A percentile compares a stretch with the other conserved stretches of the same genome.
These are phyloP conservation scores for Megaustenia siamemsis DNA, from an alignment of 2,888 invertebrate genomes.

Conservation along the genomic window DNA sequence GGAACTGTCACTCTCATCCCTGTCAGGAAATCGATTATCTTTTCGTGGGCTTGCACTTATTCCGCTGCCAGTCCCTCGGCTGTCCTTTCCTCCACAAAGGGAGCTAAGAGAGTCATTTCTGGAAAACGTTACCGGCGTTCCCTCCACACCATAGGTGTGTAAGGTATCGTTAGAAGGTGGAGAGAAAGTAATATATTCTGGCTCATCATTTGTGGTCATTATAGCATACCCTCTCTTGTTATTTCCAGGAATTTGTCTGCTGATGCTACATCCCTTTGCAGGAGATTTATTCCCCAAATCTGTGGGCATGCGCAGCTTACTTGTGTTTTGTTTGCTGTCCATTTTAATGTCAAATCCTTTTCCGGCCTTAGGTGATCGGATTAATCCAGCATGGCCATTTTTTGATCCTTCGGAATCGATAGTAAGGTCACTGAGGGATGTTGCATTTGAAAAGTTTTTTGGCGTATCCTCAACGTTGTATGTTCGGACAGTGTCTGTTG, in stretches of 20 bases:
- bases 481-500: constrained; percentile 83
- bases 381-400: background rate
- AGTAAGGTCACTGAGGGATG: constrained; percentile 88
- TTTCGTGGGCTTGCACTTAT: constrained; percentile 10
- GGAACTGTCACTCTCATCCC: constrained; percentile 46
- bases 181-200: constrained; percentile 7
- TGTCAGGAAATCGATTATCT: constrained; percentile 47
- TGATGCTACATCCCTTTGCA: background rate
- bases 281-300: background rate
- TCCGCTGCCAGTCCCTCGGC: constrained; percentile 10
- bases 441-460: constrained; percentile 90
- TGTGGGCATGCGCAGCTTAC: background rate
- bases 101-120: constrained; percentile 78
- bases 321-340: background rate
- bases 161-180: constrained; percentile 6
- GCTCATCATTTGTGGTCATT: background rate
- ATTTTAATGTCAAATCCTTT: background rate
- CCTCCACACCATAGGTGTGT: constrained; percentile 73
- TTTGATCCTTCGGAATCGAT: constrained; percentile 20
- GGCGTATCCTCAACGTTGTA: constrained; percentile 94
- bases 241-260: background rate
- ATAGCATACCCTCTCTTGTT: background rate
- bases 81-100: constrained; percentile 73
- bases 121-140: constrained; percentile 77
- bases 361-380: background rate